phyloP scores from a whole-genome alignment of 2,888 invertebrate species.

The Pachycephus smyrnensis region DNA sequence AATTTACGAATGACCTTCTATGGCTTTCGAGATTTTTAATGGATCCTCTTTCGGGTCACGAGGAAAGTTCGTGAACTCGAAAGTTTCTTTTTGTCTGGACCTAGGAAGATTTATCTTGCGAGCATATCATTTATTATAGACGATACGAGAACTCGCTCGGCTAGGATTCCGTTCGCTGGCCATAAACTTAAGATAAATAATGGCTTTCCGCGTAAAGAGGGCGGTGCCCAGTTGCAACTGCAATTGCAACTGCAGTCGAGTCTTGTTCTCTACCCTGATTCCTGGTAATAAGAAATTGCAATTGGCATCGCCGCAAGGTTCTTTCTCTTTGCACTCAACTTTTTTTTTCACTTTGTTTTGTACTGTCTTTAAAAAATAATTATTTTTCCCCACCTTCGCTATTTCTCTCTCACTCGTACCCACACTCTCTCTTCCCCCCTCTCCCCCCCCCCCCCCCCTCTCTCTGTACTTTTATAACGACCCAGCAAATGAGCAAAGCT shows the following conservation, averaged over 20 bases:
- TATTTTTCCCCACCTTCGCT: not conserved
- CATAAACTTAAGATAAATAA: not conserved
- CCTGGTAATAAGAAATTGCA: too few relatives aligned
- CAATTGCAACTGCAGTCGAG: too few relatives aligned
- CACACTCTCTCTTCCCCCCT: too few relatives aligned
- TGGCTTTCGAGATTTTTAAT: not conserved
- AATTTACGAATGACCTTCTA: not conserved
- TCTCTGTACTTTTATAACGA: too few relatives aligned
- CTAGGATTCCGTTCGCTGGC: not conserved
- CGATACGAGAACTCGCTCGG: not conserved
- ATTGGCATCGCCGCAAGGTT: too few relatives aligned
- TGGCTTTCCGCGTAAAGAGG: not conserved
- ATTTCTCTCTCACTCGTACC: not conserved
- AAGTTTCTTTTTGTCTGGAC: not conserved
- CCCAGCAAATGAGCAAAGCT: too few relatives aligned
- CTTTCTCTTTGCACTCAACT: too few relatives aligned
- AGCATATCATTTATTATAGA: not conserved
- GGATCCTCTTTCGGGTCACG: too few relatives aligned
- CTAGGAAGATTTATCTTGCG: not conserved
- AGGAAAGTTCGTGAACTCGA: not conserved
- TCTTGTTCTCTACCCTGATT: too few relatives aligned
- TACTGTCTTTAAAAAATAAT: not conserved
- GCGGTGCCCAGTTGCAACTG: not conserved
- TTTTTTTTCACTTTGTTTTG: too few relatives aligned
- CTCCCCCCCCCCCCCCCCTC: too few relatives aligned